Evolutionary conservation across 2,797 vertebrate species (phyloP).

Genomic region (Vultur gryphus): DNA sequence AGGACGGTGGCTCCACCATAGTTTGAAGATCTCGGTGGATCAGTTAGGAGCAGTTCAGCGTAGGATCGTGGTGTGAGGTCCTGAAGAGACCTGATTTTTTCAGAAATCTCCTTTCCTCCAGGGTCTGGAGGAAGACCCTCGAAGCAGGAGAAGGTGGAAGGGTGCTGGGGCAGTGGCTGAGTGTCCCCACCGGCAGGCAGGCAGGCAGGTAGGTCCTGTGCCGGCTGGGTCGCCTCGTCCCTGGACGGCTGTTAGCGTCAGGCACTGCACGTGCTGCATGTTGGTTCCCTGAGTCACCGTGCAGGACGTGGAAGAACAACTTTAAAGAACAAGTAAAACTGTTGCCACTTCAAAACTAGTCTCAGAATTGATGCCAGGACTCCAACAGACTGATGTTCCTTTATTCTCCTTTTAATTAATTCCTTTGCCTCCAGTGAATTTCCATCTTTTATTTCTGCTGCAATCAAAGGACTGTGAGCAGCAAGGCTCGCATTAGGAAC

Average conservation of each 20-base stretch:
- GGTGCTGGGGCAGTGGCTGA: background rate
- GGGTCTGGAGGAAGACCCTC: background rate
- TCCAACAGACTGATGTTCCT: conserved; percentile 44
- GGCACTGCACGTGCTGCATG: background rate
- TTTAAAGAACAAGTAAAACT: background rate
- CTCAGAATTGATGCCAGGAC: conserved; percentile 48
- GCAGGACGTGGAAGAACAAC: background rate
- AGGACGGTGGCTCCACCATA: rapidly evolving
- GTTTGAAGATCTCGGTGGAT: rapidly evolving
- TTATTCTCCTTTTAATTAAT: conserved; percentile 58
- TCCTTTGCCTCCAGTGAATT: conserved; percentile 52
- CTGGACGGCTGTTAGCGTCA: rapidly evolving
- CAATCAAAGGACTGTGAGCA: conserved; percentile 21
- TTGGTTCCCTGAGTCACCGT: background rate
- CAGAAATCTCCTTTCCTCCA: background rate
- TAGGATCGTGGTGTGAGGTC: too few species aligned
- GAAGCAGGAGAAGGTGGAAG: background rate
- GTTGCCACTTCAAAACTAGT: conserved; percentile 21
- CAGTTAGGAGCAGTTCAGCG: background rate
- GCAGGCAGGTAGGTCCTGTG: background rate
- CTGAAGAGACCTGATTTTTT: background rate
- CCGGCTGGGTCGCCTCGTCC: rapidly evolving
- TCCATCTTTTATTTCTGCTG: conserved; percentile 1
- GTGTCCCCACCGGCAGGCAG: background rate
- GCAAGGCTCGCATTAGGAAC: conserved; percentile 7